Percentiles rank a stretch among this genome's conserved stretches.
Evolutionary conservation across 2,888 invertebrate genomes (phyloP).

Genomic region (Thumatha senex): DNA sequence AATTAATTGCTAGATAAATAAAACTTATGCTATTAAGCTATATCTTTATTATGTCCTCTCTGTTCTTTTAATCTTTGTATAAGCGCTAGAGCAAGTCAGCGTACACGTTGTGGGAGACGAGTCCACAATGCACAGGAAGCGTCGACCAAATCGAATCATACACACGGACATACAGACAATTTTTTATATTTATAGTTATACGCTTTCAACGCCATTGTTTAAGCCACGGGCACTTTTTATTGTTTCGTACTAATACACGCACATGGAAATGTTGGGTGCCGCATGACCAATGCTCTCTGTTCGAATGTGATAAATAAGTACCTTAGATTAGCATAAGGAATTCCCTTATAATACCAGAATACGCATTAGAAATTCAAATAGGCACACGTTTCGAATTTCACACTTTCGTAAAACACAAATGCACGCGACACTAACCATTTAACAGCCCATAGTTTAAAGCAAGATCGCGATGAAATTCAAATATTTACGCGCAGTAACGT

Average conservation of each 20-base stretch:
- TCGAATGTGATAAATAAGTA: slow-evolving; percentile 8
- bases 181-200: slow-evolving; percentile 57
- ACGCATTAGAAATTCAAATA: slow-evolving; percentile 17
- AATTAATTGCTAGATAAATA: too few species aligned
- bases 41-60: slow-evolving; percentile 28
- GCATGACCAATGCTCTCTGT: slow-evolving; percentile 4
- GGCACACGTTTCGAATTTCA: slow-evolving; percentile 15
- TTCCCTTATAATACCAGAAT: slow-evolving; percentile 9
- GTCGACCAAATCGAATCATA: slow-evolving; percentile 75
- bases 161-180: slow-evolving; percentile 65
- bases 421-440: slow-evolving; percentile 12
- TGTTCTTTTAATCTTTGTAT: slow-evolving; percentile 40
- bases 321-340: slow-evolving; percentile 2
- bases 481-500: slow-evolving; percentile 40
- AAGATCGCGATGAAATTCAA: slow-evolving; percentile 34
- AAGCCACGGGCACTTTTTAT: slow-evolving; percentile 21
- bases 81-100: slow-evolving; percentile 60
- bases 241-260: slow-evolving; percentile 5
- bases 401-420: slow-evolving; percentile 24
- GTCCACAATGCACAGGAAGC: slow-evolving; percentile 79
- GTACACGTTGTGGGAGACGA: slow-evolving; percentile 57
- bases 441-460: slow-evolving; percentile 20
- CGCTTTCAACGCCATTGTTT: slow-evolving; percentile 56
- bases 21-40: too few species aligned
- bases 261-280: neutral